These are phyloP conservation scores for Hypanus sabinus DNA, from an alignment of 2,113 vertebrate genomes.

Conservation along the genomic window DNA sequence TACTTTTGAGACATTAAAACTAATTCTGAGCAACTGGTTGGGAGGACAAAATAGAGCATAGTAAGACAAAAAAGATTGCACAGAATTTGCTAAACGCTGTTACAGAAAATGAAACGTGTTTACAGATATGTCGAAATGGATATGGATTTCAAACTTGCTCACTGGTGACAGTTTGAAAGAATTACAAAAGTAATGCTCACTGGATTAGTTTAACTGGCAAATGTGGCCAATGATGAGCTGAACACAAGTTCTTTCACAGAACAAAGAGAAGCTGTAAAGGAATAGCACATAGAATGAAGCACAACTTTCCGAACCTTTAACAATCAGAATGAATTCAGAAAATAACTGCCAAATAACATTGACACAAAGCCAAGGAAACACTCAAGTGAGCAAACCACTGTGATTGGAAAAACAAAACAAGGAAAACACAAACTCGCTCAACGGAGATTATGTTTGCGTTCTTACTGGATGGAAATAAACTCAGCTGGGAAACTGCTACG, in stretches of 20 bases:
- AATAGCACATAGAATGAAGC: neutral
- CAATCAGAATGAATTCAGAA: neutral
- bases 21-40: neutral
- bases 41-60: neutral
- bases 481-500: neutral
- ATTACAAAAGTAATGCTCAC: neutral
- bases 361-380: conserved; percentile 1
- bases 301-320: neutral
- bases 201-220: neutral
- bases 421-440: neutral
- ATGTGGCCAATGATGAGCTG: neutral
- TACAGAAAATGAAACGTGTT: neutral
- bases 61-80: neutral
- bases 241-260: neutral
- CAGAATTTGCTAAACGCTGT: neutral
- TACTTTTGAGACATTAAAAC: neutral
- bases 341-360: conserved; percentile 7
- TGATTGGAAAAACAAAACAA: conserved; percentile 21
- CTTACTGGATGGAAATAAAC: neutral
- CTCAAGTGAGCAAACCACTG: neutral
- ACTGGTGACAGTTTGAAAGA: neutral
- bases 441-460: neutral
- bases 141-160: neutral
- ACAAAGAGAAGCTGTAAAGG: neutral
- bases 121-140: neutral